phyloP scores from a whole-genome alignment of 2,797 vertebrate species.

The Neosilurus mollespiculum region DNA sequence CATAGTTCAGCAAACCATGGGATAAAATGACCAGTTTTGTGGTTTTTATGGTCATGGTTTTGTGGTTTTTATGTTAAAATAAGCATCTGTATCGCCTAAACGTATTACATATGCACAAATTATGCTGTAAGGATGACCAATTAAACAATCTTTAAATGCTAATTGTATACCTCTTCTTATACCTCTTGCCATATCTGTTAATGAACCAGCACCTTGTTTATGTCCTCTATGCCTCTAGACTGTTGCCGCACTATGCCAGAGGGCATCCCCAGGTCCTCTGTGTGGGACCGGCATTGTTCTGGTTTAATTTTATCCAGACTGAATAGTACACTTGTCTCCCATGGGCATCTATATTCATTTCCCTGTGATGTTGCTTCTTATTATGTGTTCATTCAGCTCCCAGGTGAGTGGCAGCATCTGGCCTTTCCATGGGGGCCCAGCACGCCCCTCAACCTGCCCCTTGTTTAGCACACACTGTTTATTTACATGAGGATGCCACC shows the following conservation, averaged over 20 bases:
- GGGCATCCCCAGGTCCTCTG: slow-evolving; percentile 13
- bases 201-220: slow-evolving; percentile 34
- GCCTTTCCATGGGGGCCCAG: slow-evolving; percentile 32
- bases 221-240: slow-evolving; percentile 12
- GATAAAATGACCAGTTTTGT: no score
- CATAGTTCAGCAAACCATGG: no score
- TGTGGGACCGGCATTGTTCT: background rate
- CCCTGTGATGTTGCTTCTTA: slow-evolving; percentile 31
- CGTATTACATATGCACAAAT: no score
- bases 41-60: no score
- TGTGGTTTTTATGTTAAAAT: no score
- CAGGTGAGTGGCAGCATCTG: slow-evolving; percentile 47
- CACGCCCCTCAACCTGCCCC: background rate
- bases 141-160: no score
- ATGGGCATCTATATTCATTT: background rate
- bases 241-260: background rate
- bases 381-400: slow-evolving; percentile 22
- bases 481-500: slow-evolving; percentile 15
- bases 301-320: slow-evolving; percentile 12
- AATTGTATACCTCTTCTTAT: no score
- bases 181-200: slow-evolving; percentile 20
- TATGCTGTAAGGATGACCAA: no score
- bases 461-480: background rate
- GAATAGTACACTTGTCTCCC: background rate
- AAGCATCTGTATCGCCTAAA: no score